A percentile compares a stretch with the other conserved stretches of the same genome.
These are phyloP conservation scores for Nycticorax nycticorax DNA, from an alignment of 2,113 vertebrate genomes.

Conservation along the genomic window DNA sequence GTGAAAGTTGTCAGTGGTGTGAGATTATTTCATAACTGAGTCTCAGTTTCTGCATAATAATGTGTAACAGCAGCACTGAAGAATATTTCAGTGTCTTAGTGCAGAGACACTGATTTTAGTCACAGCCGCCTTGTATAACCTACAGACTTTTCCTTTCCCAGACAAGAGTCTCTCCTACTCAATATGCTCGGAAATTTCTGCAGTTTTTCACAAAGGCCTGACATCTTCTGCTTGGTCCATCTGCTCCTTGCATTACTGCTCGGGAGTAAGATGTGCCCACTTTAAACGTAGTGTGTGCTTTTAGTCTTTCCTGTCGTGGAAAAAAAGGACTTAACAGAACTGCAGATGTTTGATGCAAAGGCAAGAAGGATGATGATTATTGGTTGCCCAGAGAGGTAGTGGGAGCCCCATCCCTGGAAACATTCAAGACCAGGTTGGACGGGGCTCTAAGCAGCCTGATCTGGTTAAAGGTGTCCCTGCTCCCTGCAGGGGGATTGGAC, in stretches of 20 bases:
- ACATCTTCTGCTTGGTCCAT: neutral
- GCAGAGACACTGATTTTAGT: neutral
- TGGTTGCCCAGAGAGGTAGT: too few species aligned
- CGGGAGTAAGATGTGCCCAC: accelerated
- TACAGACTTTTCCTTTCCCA: neutral
- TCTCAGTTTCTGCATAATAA: neutral
- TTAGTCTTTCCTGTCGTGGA: neutral
- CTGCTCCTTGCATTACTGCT: neutral
- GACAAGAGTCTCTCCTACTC: neutral
- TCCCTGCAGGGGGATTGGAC: too few species aligned
- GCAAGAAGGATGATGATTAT: neutral
- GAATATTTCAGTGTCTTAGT: neutral
- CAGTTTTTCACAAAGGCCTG: neutral
- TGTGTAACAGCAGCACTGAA: neutral
- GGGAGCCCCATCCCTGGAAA: too few species aligned
- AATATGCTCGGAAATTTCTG: neutral
- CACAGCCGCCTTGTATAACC: neutral
- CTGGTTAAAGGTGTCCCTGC: too few species aligned
- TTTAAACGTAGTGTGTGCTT: neutral
- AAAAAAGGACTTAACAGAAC: neutral
- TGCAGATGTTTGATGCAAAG: neutral
- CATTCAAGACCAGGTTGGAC: too few species aligned
- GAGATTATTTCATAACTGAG: neutral
- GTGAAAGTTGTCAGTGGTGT: neutral
- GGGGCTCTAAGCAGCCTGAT: too few species aligned